Evolutionary conservation across 2,888 invertebrate species (phyloP).

Genomic region (Marronus borbonicus): DNA sequence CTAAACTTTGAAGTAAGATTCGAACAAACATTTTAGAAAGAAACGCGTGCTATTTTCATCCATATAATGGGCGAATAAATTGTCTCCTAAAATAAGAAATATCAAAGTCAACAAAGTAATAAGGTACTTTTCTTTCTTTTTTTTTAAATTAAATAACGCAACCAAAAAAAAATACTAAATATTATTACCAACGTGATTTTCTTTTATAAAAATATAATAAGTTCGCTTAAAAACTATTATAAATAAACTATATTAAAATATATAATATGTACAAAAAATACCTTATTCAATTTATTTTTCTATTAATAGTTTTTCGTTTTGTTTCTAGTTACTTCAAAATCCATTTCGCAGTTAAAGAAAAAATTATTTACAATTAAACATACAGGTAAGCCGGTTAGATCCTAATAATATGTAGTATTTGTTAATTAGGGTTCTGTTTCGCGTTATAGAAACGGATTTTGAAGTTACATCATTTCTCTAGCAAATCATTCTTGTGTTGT

Average conservation of each 20-base stretch:
- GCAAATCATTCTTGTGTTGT: too few species aligned
- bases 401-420: not conserved
- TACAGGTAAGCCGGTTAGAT: not conserved
- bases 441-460: conserved; percentile 32
- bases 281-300: conserved; percentile 1
- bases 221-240: conserved; percentile 44
- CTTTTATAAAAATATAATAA: conserved; percentile 39
- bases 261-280: conserved; percentile 35
- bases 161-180: conserved; percentile 25
- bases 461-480: conserved; percentile 55
- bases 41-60: too few species aligned
- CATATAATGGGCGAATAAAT: too few species aligned
- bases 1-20: too few species aligned
- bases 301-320: not conserved
- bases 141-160: conserved; percentile 11
- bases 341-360: not conserved
- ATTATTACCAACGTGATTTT: conserved; percentile 15
- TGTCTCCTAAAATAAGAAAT: too few species aligned
- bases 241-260: conserved; percentile 46
- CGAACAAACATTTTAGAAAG: too few species aligned
- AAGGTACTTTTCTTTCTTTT: not conserved
- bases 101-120: too few species aligned
- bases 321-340: not conserved
- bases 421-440: too few species aligned
- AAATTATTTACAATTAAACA: not conserved